Conservation (phyloP, 1,140 invertebrate genomes). For the Teleogryllus occipitalis region DNA sequence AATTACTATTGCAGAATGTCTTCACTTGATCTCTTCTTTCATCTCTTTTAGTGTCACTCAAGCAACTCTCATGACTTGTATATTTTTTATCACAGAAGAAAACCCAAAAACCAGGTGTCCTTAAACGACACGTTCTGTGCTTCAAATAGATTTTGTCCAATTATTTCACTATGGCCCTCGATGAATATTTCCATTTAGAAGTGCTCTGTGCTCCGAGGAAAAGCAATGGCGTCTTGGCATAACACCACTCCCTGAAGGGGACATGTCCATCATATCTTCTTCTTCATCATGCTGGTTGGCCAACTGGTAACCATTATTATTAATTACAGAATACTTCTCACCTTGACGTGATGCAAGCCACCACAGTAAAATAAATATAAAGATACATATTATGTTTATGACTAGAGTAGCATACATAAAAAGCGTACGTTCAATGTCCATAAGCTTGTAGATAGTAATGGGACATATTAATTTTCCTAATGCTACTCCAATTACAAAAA, state of each 20-base stretch:
- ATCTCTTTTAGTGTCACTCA: neutral
- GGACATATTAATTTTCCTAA: conserved; percentile 42
- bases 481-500: conserved; percentile 40
- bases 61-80: neutral
- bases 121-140: neutral
- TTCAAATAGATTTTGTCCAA: neutral
- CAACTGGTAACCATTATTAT: conserved; percentile 29
- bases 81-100: neutral
- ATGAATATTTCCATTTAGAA: conserved; percentile 15
- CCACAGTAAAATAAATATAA: conserved; percentile 22
- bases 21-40: neutral
- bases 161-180: conserved; percentile 1
- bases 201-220: conserved; percentile 13
- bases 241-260: conserved; percentile 15
- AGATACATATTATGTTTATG: conserved; percentile 22
- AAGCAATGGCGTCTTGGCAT: conserved; percentile 7
- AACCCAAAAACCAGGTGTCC: neutral
- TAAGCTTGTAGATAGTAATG: conserved; percentile 33
- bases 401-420: conserved; percentile 29
- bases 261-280: conserved; percentile 27
- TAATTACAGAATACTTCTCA: conserved; percentile 22
- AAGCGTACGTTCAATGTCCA: conserved; percentile 31
- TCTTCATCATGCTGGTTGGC: conserved; percentile 30
- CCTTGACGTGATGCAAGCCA: conserved; percentile 20
- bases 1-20: neutral